Conservation (phyloP, 1,140 invertebrate species). For the Propsilocerus akamusi region DNA sequence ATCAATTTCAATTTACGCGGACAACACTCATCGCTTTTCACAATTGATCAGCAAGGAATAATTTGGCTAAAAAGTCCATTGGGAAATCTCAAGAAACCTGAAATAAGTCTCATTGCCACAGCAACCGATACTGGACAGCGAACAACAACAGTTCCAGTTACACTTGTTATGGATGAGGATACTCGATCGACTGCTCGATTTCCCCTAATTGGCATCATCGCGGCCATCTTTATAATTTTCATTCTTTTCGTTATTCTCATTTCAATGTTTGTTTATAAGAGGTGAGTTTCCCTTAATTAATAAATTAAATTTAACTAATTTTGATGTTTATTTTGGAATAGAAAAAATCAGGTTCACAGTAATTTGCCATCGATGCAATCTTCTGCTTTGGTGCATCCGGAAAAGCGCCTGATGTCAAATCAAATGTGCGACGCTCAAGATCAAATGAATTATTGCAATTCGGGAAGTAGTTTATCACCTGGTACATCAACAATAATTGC, state of each 20-base stretch:
- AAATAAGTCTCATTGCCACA: conserved; percentile 51
- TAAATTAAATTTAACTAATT: neutral
- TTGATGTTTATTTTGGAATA: neutral
- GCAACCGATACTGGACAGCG: conserved; percentile 63
- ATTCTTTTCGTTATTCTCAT: neutral
- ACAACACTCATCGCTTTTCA: conserved; percentile 40
- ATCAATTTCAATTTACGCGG: conserved; percentile 50
- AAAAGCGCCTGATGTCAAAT: neutral
- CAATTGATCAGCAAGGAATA: conserved; percentile 30
- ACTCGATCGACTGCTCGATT: neutral
- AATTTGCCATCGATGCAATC: conserved; percentile 1
- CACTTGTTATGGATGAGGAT: neutral
- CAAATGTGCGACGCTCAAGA: neutral
- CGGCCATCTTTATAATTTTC: neutral
- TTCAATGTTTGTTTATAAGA: neutral
- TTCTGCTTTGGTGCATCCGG: neutral
- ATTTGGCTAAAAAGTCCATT: conserved; percentile 26
- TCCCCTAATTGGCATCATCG: neutral
- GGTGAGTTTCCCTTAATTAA: neutral
- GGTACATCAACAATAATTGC: neutral
- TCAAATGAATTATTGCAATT: neutral
- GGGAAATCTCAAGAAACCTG: conserved; percentile 30
- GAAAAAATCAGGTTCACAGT: conserved; percentile 1
- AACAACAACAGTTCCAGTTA: conserved; percentile 33
- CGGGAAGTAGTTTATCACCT: neutral